Conservation (phyloP, 1,140 invertebrate species). For the Drosophila rhopaloa region DNA sequence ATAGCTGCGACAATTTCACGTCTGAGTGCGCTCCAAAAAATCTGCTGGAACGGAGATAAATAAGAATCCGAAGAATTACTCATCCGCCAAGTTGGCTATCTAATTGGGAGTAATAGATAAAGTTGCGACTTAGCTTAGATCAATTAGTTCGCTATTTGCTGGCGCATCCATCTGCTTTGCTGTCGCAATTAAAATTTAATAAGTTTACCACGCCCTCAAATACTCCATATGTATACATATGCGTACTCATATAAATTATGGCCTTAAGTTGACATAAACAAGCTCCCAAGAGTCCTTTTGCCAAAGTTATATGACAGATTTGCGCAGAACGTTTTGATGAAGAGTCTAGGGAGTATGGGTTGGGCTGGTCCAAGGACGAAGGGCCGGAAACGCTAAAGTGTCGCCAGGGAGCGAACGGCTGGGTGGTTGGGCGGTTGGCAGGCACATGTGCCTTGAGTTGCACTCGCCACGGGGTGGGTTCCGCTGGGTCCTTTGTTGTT, state of each 20-base stretch:
- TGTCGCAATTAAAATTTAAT: conserved; percentile 75
- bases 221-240: conserved; percentile 44
- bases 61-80: conserved; percentile 1
- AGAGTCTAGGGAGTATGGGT: conserved; percentile 21
- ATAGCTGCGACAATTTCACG: conserved; percentile 82
- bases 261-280: conserved; percentile 83
- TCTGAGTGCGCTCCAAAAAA: conserved; percentile 58
- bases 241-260: conserved; percentile 79
- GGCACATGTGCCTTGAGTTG: conserved; percentile 66
- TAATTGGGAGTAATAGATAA: conserved; percentile 80
- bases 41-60: conserved; percentile 62
- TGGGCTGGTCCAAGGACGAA: conserved; percentile 8
- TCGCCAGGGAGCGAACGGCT: conserved; percentile 62
- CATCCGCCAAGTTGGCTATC: conserved; percentile 31
- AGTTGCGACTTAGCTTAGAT: conserved; percentile 75
- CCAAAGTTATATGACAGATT: conserved; percentile 83
- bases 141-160: conserved; percentile 60
- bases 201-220: conserved; percentile 48
- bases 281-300: conserved; percentile 83
- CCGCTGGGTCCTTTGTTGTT: conserved; percentile 53
- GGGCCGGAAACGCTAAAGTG: conserved; percentile 68
- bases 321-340: conserved; percentile 75
- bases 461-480: conserved; percentile 25
- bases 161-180: conserved; percentile 11
- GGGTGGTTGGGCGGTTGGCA: conserved; percentile 22